Evolutionary conservation across 2,888 invertebrate genomes (phyloP).

Genomic region (Fabriciana adippe): DNA sequence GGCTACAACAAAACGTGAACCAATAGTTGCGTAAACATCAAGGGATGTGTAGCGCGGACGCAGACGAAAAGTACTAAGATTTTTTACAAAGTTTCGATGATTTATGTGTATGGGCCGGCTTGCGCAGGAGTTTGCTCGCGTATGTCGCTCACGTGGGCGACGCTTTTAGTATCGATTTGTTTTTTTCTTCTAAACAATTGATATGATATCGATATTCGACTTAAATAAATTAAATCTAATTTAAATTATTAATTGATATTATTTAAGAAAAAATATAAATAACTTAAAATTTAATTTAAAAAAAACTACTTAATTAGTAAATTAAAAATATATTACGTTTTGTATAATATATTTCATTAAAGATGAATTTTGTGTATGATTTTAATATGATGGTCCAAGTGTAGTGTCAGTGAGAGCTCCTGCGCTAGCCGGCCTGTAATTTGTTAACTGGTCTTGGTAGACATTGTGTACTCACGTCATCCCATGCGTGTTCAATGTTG

Average conservation of each 20-base stretch:
- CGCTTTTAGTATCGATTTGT: no score
- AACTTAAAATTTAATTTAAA: no score
- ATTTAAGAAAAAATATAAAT: no score
- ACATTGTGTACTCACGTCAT: conserved; percentile 69
- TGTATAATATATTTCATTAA: no score
- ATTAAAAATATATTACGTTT: no score
- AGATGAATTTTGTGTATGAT: no score
- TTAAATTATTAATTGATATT: no score
- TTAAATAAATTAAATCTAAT: no score
- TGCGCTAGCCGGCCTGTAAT: conserved; percentile 22
- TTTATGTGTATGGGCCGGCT: conserved; percentile 43
- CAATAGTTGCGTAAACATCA: conserved; percentile 47
- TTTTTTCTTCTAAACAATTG: no score
- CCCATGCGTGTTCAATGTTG: conserved; percentile 71
- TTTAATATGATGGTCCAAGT: no score
- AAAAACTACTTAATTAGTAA: no score
- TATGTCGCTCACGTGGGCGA: neutral
- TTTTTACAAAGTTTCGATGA: conserved; percentile 57
- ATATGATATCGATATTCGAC: no score
- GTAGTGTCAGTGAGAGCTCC: neutral
- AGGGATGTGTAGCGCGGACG: conserved; percentile 44
- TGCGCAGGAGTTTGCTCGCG: conserved; percentile 4
- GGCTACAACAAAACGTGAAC: conserved; percentile 71
- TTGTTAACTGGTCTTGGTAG: conserved; percentile 71
- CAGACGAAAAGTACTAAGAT: conserved; percentile 48